These are phyloP conservation scores for Heliothis virescens DNA, from an alignment of 1,140 invertebrate species.

Conservation along the genomic window DNA sequence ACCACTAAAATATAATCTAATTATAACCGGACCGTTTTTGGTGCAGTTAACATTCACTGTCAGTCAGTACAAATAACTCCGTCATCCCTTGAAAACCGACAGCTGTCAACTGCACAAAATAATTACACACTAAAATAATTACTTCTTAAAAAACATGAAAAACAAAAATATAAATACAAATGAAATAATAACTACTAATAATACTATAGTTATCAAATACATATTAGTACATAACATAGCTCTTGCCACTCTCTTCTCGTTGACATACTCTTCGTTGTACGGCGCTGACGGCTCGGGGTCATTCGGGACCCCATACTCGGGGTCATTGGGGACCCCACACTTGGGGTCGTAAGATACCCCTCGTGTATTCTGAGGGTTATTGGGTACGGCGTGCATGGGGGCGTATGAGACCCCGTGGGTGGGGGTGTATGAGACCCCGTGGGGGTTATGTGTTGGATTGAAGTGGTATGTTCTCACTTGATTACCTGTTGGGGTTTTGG, in stretches of 20 bases:
- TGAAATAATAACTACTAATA: neutral
- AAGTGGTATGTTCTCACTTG: neutral
- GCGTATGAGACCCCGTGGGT: neutral
- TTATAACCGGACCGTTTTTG: too few species aligned
- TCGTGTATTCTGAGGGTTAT: neutral
- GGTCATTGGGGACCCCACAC: neutral
- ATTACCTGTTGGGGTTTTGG: neutral
- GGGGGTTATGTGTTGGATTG: neutral
- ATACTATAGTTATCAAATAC: conserved; percentile 1
- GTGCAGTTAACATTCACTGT: too few species aligned
- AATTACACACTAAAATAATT: neutral
- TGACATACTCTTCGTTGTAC: conserved; percentile 17
- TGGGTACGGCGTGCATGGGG: neutral
- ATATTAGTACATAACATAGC: conserved; percentile 10
- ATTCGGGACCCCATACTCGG: neutral
- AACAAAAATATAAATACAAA: conserved; percentile 20
- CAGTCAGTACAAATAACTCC: too few species aligned
- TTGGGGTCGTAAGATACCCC: neutral
- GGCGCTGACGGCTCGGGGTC: conserved; percentile 7
- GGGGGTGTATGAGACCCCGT: neutral
- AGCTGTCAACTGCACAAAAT: too few species aligned
- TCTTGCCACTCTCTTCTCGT: neutral
- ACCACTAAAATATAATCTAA: too few species aligned
- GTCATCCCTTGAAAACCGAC: too few species aligned
- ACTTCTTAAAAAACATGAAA: neutral